These are phyloP conservation scores for Nematopogon swammerdamellus DNA, from an alignment of 2,888 invertebrate species.

Conservation along the genomic window DNA sequence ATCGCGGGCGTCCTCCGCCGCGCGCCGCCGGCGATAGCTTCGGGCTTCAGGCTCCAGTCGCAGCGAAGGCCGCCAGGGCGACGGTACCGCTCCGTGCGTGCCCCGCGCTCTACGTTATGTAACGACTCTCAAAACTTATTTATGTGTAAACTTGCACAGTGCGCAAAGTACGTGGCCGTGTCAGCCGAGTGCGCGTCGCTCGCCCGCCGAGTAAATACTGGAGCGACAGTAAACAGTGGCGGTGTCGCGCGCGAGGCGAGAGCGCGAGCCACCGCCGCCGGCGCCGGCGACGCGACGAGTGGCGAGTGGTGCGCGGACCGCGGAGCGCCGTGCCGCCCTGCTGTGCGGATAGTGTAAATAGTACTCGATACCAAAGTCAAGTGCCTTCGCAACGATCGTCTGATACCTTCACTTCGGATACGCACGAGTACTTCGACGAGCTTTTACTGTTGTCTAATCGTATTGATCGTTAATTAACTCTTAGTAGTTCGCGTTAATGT, in stretches of 20 bases:
- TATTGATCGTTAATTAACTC: too few species aligned
- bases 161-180: conserved; percentile 22
- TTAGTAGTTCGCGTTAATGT: too few species aligned
- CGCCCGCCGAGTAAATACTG: too few species aligned
- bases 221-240: too few species aligned
- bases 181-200: background rate
- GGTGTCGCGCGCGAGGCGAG: too few species aligned
- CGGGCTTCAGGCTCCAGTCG: conserved; percentile 41
- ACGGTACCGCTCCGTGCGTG: conserved; percentile 40
- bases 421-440: background rate
- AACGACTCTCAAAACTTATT: conserved; percentile 46
- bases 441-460: background rate
- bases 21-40: conserved; percentile 14
- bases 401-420: background rate
- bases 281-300: too few species aligned
- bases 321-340: background rate
- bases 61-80: conserved; percentile 49
- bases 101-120: conserved; percentile 43
- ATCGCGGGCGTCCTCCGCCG: conserved; percentile 46
- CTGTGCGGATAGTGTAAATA: background rate
- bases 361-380: background rate
- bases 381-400: background rate
- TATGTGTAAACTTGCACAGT: conserved; percentile 44
- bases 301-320: too few species aligned
- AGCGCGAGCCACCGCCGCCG: background rate